Evolutionary conservation across 2,888 invertebrate species (phyloP).

Genomic region (Ceriagrion tenellum): DNA sequence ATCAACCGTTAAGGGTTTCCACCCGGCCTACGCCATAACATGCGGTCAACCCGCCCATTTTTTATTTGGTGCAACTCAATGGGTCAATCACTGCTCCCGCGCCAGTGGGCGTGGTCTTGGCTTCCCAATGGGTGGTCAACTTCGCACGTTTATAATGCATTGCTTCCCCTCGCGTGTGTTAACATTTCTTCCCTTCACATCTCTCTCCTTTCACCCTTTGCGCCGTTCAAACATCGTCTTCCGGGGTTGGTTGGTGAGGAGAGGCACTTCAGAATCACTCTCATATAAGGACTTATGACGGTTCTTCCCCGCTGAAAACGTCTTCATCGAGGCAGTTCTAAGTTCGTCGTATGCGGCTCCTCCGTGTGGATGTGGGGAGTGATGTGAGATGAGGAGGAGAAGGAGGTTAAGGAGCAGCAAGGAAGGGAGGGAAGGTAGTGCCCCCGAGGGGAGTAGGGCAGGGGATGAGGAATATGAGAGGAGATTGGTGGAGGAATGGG

Average conservation of each 20-base stretch:
- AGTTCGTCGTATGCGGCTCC: neutral
- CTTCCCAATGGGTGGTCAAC: neutral
- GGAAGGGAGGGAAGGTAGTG: neutral
- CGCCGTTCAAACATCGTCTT: neutral
- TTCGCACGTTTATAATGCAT: neutral
- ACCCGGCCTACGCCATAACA: neutral
- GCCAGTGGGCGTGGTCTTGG: neutral
- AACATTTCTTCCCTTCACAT: neutral
- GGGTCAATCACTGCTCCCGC: neutral
- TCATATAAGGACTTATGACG: constrained; percentile 28
- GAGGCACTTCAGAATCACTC: neutral
- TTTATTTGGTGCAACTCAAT: neutral
- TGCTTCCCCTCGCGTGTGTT: neutral
- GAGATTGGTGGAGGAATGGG: constrained; percentile 43
- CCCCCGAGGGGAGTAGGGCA: neutral
- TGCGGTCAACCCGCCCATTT: neutral
- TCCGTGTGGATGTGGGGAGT: neutral
- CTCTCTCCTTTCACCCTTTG: neutral
- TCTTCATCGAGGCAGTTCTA: neutral
- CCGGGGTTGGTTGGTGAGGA: neutral
- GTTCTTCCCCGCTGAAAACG: neutral
- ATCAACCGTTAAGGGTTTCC: neutral
- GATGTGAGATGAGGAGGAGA: neutral
- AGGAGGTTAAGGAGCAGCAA: neutral
- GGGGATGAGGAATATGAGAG: neutral